phyloP scores from a whole-genome alignment of 2,888 invertebrate genomes.

The Diogma glabrata region DNA sequence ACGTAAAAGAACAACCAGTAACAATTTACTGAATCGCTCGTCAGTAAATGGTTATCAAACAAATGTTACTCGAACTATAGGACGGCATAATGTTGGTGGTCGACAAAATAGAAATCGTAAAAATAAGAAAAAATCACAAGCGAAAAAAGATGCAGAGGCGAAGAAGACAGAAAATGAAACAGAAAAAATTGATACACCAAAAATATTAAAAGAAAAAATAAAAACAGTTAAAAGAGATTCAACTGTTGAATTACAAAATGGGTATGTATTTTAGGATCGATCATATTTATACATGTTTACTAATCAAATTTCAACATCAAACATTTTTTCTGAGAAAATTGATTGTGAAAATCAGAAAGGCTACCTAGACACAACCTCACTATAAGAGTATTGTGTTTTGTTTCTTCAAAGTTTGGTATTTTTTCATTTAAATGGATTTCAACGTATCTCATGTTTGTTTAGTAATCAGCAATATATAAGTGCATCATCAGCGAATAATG shows the following conservation, averaged over 20 bases:
- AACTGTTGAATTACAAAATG: slow-evolving; percentile 22
- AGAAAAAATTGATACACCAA: background rate
- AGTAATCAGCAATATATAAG: no score
- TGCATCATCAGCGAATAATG: no score
- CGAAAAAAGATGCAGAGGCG: slow-evolving; percentile 11
- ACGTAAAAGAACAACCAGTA: slow-evolving; percentile 13
- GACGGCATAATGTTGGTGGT: slow-evolving; percentile 18
- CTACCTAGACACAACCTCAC: no score
- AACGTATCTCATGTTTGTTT: no score
- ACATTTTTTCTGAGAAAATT: no score
- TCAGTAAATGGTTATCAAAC: slow-evolving; percentile 2
- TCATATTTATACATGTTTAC: no score
- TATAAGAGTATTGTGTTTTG: no score
- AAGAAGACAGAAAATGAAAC: slow-evolving; percentile 11
- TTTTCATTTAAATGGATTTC: no score
- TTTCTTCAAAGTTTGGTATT: no score
- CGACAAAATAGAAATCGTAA: slow-evolving; percentile 17
- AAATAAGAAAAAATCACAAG: slow-evolving; percentile 13
- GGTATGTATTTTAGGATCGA: no score
- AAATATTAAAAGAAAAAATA: background rate
- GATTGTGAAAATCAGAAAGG: no score
- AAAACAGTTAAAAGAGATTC: slow-evolving; percentile 7
- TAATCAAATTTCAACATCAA: no score
- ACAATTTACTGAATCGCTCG: slow-evolving; percentile 10
- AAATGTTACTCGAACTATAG: slow-evolving; percentile 17